Base-by-base conservation (phyloP, 37 sponge, comb jelly and placozoan species). In the Eunapius fragilis region DNA sequence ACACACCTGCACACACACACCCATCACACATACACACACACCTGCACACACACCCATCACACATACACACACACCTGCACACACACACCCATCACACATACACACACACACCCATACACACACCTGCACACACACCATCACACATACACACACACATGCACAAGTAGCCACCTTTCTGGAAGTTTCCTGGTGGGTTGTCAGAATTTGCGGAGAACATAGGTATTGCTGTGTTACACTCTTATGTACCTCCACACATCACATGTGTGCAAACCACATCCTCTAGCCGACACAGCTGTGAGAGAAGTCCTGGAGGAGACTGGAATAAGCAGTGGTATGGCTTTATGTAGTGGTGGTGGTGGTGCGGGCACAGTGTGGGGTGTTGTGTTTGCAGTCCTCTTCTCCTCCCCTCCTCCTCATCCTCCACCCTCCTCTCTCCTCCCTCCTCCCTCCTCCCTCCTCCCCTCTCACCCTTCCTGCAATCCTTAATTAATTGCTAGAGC, bases 301-400 rank as follows among this genome's bases (percentile, higher is more conserved):
- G 96, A 95, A 68, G 96, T 95, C 72, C 68, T 36, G 41, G 96
- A 95, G 67, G 96, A 95, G 47, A 95, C 96, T 28, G 96, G 96
- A 14, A 84, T 95, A 25, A 31, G 83, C 25, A 31, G 93, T 80
- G 91, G 96, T 93, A 72, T n/a, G 81, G 31, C 12, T 85, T 25
- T 75, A 79, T 11, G 27, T 4, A 45, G 9, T 45, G 47, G 47
- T 4, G 47, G 7, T 45, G 47, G 47, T 4, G 4, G 4, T 45
- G 9, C 47, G 26, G 31, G 11, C 22, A 28, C 3, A 33, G 75
- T 2, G 24, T 13, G 13, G 68, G 33, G 30, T 33, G 33, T 26
- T 31, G 24, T 6, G 10, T 24, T 31, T 25, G 36, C 33, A 32
- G 10, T 70, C 26, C 35, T 35, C 35, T 3, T 34, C 35, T 14